These are phyloP conservation scores for Orussus abietinus DNA, from an alignment of 1,140 invertebrate species.

Conservation along the genomic window DNA sequence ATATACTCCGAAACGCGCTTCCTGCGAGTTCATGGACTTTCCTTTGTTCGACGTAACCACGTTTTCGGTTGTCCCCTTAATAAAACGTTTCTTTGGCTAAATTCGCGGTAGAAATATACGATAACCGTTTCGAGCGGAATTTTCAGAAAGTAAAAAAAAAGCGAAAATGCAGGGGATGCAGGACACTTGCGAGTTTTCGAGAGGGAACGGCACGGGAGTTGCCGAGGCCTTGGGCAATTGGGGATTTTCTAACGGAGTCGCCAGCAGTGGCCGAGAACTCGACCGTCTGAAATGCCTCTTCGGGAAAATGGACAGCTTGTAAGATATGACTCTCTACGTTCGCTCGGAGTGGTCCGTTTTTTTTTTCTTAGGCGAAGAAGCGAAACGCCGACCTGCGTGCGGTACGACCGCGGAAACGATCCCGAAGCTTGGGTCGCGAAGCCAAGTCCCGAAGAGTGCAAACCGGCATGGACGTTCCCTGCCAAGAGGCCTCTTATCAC, in stretches of 20 bases:
- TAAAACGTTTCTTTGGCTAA: too few species aligned
- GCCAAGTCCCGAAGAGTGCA: constrained; percentile 37
- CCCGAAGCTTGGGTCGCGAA: constrained; percentile 29
- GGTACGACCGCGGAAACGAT: constrained; percentile 31
- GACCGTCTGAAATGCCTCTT: constrained; percentile 34
- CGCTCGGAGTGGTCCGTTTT: too few species aligned
- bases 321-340: too few species aligned
- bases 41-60: too few species aligned
- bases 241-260: constrained; percentile 39
- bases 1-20: too few species aligned
- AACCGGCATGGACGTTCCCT: constrained; percentile 37
- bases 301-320: constrained; percentile 37
- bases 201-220: constrained; percentile 33
- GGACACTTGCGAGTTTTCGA: constrained; percentile 32
- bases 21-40: too few species aligned
- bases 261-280: constrained; percentile 34
- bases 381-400: constrained; percentile 21
- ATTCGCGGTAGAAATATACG: too few species aligned
- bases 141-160: too few species aligned
- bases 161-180: too few species aligned
- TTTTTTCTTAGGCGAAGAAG: constrained; percentile 21
- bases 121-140: too few species aligned
- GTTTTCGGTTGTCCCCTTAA: too few species aligned
- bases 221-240: constrained; percentile 44
- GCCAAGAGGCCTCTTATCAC: constrained; percentile 38